Evolutionary conservation across 92 coral and sea anemone species (phyloP), one percentile per base, ranked within the genome.

Genomic region (Virgularia gustaviana): DNA sequence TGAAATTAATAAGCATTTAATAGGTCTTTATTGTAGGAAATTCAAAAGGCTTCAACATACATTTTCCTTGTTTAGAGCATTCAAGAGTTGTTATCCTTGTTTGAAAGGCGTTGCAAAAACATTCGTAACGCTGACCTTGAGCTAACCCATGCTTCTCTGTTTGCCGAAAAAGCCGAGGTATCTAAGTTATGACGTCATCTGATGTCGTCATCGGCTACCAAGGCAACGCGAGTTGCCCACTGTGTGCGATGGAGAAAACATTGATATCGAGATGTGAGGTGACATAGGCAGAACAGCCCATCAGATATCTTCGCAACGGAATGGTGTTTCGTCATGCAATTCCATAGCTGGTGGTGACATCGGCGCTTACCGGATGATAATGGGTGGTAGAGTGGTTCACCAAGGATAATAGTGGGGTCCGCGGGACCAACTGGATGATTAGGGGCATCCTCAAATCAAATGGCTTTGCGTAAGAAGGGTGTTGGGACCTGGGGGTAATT

Each of bases 91-190:
- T 81, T 74, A 22, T 47, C 76, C 32, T 64, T 92, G 49, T 86
- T 71, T 30, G 96, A 92, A 44, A 71, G 70, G 15, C 90, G 90
- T 49, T 61, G 78, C 70, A 63, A 73, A 51, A 81, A 81, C 47
- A 71, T 92, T 45, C 75, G 83, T 1, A 79, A 78, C 35, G 81
- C 83, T 18, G 90, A 92, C 70, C 73, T 92, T 66, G 98, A 89
- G 52, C 63, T 63, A 47, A 72, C 85, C 23, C 88, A 89, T 35
- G 94, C 94, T 42, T 63, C 85, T 2, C 81, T 92, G 61, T 85
- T 71, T 34, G 39, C 75, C 3, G 61, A 49, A 29, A 54, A 49
- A 10, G 41, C 31, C n/a, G 75, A 49, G n/a, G 75, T 30, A 25
- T 49, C 75, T 32, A 68, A 35, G 61, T 68, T 68, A 68, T 68